These are phyloP conservation scores for Phylloscopus trochilus DNA, from an alignment of 2,113 vertebrate species.

Conservation along the genomic window DNA sequence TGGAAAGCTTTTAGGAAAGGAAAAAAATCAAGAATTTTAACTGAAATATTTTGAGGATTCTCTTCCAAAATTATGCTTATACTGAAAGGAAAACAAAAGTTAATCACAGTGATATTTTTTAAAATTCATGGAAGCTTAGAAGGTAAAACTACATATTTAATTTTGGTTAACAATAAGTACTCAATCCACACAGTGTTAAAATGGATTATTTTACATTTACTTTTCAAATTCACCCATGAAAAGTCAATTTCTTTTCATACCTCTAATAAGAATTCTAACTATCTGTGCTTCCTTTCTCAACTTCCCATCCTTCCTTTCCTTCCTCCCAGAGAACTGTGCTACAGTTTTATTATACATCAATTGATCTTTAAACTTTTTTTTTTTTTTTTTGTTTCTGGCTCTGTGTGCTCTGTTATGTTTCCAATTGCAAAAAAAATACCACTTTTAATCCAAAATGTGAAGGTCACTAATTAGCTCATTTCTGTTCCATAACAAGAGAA, in stretches of 20 bases:
- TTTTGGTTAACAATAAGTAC: background rate
- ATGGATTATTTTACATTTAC: background rate
- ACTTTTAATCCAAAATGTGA: constrained; percentile 13
- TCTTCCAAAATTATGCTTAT: background rate
- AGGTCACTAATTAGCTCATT: constrained; percentile 5
- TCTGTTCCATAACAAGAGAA: background rate
- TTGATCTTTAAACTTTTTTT: background rate
- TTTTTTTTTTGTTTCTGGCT: background rate
- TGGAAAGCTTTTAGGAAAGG: background rate
- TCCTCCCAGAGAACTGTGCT: background rate
- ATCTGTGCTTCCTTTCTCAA: background rate
- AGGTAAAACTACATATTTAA: background rate
- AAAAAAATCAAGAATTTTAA: background rate
- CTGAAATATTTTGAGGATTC: background rate
- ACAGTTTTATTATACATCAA: background rate
- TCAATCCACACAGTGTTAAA: background rate
- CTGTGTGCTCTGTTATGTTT: background rate
- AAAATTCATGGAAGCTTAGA: background rate
- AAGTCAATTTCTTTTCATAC: background rate
- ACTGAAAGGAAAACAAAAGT: background rate
- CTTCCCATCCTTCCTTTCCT: background rate
- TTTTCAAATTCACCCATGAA: background rate
- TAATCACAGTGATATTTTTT: background rate
- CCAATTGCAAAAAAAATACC: background rate
- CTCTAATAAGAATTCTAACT: background rate